A percentile compares a stretch with the other conserved stretches of the same genome.
Conservation (phyloP, 2,888 invertebrate genomes). For the Orthonevra nobilis region DNA sequence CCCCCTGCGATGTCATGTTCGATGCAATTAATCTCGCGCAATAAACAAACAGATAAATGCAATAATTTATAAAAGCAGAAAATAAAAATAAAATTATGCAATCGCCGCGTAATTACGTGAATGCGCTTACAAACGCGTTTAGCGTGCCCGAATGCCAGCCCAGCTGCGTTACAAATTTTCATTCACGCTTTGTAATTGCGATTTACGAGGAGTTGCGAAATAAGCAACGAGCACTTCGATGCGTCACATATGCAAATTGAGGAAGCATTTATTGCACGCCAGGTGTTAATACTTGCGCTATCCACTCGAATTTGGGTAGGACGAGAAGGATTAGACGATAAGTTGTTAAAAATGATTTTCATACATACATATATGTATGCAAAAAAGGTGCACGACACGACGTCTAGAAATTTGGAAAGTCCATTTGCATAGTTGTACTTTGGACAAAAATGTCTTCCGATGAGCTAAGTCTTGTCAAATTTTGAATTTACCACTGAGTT, state of each 20-base stretch:
- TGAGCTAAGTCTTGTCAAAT: no score
- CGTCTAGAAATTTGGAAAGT: no score
- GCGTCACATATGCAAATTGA: conserved; percentile 25
- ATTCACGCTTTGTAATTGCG: background rate
- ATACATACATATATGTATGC: no score
- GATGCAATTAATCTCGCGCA: conserved; percentile 46
- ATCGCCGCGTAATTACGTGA: conserved; percentile 26
- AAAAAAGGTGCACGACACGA: no score
- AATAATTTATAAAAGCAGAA: background rate
- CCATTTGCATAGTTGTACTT: no score
- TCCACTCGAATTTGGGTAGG: no score
- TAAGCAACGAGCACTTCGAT: background rate
- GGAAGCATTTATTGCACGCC: conserved; percentile 13
- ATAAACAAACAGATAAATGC: conserved; percentile 1
- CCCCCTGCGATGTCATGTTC: conserved; percentile 22
- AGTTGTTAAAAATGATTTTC: no score
- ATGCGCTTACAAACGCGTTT: conserved; percentile 13
- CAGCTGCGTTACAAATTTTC: background rate
- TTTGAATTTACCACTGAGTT: no score
- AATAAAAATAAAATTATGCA: conserved; percentile 6
- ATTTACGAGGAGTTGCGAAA: conserved; percentile 29
- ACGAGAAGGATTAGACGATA: no score
- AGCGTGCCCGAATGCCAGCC: no score
- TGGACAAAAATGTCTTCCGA: no score
- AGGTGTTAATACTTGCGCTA: no score